These are phyloP conservation scores for Hippocampus comes DNA, from an alignment of 2,113 vertebrate genomes.

Conservation along the genomic window DNA sequence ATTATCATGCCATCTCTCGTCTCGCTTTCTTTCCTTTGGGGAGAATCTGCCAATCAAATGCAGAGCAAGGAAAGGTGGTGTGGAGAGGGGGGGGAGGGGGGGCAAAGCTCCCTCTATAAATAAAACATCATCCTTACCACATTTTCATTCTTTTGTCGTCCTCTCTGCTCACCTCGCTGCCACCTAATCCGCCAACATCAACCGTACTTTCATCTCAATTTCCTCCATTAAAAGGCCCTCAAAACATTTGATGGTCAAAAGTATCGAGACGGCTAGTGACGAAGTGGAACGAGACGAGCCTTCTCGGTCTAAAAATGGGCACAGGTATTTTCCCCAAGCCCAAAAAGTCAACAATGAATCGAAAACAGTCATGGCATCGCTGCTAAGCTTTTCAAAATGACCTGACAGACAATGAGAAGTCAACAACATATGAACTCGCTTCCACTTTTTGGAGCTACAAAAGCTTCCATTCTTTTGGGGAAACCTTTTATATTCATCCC, in stretches of 20 bases:
- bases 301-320: neutral
- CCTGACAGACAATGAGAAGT: neutral
- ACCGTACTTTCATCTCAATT: slow-evolving; percentile 27
- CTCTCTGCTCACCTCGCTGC: slow-evolving; percentile 22
- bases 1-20: slow-evolving; percentile 65
- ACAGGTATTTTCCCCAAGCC: neutral
- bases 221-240: slow-evolving; percentile 37
- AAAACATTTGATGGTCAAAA: neutral
- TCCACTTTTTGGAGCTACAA: neutral
- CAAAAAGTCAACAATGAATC: neutral
- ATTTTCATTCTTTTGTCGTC: slow-evolving; percentile 47
- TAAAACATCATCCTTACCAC: slow-evolving; percentile 73
- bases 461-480: neutral
- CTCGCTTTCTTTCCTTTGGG: slow-evolving; percentile 47
- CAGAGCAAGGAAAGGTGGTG: slow-evolving; percentile 29
- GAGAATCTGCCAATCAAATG: slow-evolving; percentile 66
- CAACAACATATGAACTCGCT: neutral
- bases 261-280: neutral
- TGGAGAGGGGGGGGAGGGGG: slow-evolving; percentile 7
- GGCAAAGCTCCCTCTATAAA: slow-evolving; percentile 56
- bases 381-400: too few relatives aligned
- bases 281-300: neutral
- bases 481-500: neutral
- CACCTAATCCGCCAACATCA: slow-evolving; percentile 15
- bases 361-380: neutral